Percentiles rank a stretch among this genome's conserved stretches.
Conservation (phyloP, 2,113 vertebrate genomes). For the Malurus cyaneus region DNA sequence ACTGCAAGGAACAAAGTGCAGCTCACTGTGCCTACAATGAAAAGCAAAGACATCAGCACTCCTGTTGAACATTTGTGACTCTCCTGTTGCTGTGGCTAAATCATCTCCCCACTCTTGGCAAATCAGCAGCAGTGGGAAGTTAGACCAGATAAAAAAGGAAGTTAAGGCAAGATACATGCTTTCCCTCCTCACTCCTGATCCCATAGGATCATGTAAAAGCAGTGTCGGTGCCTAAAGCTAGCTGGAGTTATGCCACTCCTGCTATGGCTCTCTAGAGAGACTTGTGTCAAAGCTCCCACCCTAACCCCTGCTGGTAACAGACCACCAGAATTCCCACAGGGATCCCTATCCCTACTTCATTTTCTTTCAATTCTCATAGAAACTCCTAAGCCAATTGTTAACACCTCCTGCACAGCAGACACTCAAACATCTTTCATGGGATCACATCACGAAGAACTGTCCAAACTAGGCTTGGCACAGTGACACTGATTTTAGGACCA, state of each 20-base stretch:
- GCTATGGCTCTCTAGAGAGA: background rate
- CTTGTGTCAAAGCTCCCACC: background rate
- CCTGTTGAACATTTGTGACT: background rate
- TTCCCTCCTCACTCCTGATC: background rate
- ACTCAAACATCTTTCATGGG: background rate
- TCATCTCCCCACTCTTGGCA: background rate
- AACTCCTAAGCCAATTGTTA: background rate
- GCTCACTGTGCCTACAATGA: constrained; percentile 79
- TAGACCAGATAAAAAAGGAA: background rate
- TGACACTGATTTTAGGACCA: background rate
- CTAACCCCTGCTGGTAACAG: background rate
- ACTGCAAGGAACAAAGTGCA: constrained; percentile 82
- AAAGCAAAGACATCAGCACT: background rate
- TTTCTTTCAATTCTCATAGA: background rate
- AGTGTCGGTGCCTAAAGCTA: background rate
- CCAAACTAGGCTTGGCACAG: background rate
- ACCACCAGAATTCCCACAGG: background rate
- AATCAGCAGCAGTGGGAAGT: background rate
- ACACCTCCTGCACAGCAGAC: background rate
- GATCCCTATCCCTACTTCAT: background rate
- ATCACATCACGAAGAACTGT: background rate
- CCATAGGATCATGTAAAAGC: accelerated
- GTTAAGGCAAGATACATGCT: background rate
- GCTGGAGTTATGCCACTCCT: background rate
- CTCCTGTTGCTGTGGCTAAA: background rate